Percentiles rank a stretch among this genome's conserved stretches.
Evolutionary conservation across 2,888 invertebrate species (phyloP).

Genomic region (Ischnus inquisitorius): DNA sequence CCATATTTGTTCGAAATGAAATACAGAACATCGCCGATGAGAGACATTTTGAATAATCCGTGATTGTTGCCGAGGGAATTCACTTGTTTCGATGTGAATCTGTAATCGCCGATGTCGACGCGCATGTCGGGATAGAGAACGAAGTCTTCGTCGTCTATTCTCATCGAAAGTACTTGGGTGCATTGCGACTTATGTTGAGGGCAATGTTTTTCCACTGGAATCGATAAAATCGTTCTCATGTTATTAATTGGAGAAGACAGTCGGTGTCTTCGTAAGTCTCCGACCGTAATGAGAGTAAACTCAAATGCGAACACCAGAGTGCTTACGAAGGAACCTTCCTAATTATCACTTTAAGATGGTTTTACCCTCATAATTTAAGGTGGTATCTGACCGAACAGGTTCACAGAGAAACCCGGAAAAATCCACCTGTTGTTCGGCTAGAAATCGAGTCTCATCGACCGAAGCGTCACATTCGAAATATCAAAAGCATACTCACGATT

Average conservation of each 20-base stretch:
- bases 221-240: conserved; percentile 31
- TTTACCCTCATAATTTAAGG: too few relatives aligned
- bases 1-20: conserved; percentile 90
- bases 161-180: conserved; percentile 88
- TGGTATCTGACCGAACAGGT: too few relatives aligned
- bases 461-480: not conserved
- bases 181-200: conserved; percentile 86
- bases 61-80: conserved; percentile 87
- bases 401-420: too few relatives aligned
- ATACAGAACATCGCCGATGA: conserved; percentile 90
- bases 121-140: conserved; percentile 80
- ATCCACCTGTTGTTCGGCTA: too few relatives aligned
- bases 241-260: not conserved
- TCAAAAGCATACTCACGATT: conserved; percentile 87
- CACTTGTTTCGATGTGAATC: conserved; percentile 86
- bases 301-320: too few relatives aligned
- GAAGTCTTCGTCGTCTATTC: conserved; percentile 89
- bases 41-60: conserved; percentile 89
- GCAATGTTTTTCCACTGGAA: conserved; percentile 90
- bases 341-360: too few relatives aligned
- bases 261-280: too few relatives aligned
- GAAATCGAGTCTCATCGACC: not conserved
- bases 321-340: too few relatives aligned
- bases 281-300: not conserved
- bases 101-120: conserved; percentile 74